Base-by-base conservation (phyloP, 2,797 vertebrate genomes). In the Esox lucius region DNA sequence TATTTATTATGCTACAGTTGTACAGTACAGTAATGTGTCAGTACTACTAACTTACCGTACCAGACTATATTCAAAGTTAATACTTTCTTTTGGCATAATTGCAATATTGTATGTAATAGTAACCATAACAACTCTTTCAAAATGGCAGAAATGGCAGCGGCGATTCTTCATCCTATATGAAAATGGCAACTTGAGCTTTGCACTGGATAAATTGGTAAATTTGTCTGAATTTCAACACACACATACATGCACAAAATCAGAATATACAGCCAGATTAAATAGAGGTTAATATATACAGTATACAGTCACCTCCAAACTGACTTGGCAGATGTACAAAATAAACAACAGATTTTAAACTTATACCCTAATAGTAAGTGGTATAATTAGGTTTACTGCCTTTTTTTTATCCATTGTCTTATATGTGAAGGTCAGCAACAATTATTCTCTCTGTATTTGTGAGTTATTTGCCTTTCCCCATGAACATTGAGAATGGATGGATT, bases 81-180 rank as follows among this genome's bases (percentile, higher is more conserved):
- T 65, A 0, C 33, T 2, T 65, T 12, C 68, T 24, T 68, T 4
- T 12, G 31, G 28, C 33, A 17, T 19, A 42, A 46, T 22, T 42
- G 66, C 19, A 42, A 48, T 11, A 48, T 46, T 48, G 15, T 68
- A 11, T 22, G 66, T 19, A 42, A 24, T 11, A 24, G 22, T 68
- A 24, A 24, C n/a, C 39, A 42, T 46, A 42, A 46, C 31, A 65
- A 33, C 17, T 2, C 2, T 2, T 6, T 79, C 31, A 72, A 1
- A 16, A 12, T 51, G 59, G 59, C 78, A 93, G 92, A 93, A 92
- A 83, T 93, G 92, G 92, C 92, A 93, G 85, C 89, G 92, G 8
- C 87, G 92, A 53, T 93, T 93, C 87, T 94, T 94, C 2, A 81
- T 94, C 74, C 87, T 94, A 68, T 91, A 92, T 4, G 93, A 94